Evolutionary conservation across 2,113 vertebrate species (phyloP), one percentile per base, ranked within the genome.

Genomic region (Aphyosemion australe): DNA sequence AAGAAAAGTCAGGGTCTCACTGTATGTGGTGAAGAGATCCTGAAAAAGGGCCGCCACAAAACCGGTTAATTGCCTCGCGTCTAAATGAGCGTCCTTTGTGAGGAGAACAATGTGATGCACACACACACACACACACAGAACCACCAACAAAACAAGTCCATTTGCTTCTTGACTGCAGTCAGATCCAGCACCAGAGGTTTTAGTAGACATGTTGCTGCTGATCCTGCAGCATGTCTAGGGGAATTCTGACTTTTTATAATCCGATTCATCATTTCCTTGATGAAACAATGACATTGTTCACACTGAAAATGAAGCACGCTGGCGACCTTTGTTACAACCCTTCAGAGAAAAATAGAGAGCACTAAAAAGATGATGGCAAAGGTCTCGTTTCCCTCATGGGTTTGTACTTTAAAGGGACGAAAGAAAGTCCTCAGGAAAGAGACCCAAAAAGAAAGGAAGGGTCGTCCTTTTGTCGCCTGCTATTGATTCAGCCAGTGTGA

Each of bases 61-160:
- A 82, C 71, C 75, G 79, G 57, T 83, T 90, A 90, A 90, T 91
- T 88, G 84, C 83, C 80, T 70, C 4, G 46, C 21, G 65, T 74
- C 83, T 87, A 88, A 92, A 92, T 84, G 74, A 88, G 84, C 63
- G 58, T 61, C 84, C 88, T 92, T 92, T 92, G 82, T 90, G 74
- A 58, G 34, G 57, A 26, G 86, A 74, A 93, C 91, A 92, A 92
- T 87, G 78, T 69, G 42, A 78, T 47, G 65, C 85, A 89, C 82
- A 26, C 26, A 26, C 26, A 26, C 26, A 26, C 26, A 26, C 26
- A 26, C 26, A 26, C 26, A 26, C 26, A 34, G 20, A 64, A 61
- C 64, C 41, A 67, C 45, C 66, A 82, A 80, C 71, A 75, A n/a
- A n/a, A n/a, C n/a, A 66, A 69, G 83, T 85, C 84, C 78, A 78